These are phyloP conservation scores for Forbesichthys agassizii DNA, from an alignment of 2,113 vertebrate species.

Conservation along the genomic window DNA sequence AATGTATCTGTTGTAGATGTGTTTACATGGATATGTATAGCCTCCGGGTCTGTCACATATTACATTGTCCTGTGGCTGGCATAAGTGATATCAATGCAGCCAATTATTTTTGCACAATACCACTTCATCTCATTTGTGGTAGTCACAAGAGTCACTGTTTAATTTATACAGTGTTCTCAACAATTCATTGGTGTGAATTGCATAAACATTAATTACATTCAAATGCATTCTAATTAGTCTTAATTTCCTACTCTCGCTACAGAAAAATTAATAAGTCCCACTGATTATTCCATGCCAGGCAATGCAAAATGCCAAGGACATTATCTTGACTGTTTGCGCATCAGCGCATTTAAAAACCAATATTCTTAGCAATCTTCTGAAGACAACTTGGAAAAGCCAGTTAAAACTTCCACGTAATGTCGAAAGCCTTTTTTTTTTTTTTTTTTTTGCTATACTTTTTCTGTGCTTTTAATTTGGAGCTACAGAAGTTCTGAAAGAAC, in stretches of 20 bases:
- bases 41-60: neutral
- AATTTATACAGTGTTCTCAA: constrained; percentile 51
- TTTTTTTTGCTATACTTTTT: constrained; percentile 2
- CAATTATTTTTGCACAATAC: constrained; percentile 11
- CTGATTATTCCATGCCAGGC: constrained; percentile 51
- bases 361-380: constrained; percentile 46
- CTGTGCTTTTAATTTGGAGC: neutral
- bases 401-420: constrained; percentile 14
- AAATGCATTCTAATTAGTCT: constrained; percentile 67
- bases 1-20: no score
- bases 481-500: neutral
- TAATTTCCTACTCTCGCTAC: constrained; percentile 50
- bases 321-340: neutral
- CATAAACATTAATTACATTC: constrained; percentile 63
- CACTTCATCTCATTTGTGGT: constrained; percentile 39
- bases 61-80: neutral
- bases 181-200: constrained; percentile 56
- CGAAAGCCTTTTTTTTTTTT: constrained; percentile 8
- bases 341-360: constrained; percentile 31
- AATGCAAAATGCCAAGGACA: constrained; percentile 48
- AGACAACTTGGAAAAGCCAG: constrained; percentile 28
- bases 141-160: constrained; percentile 54
- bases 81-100: constrained; percentile 10
- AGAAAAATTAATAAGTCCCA: constrained; percentile 41
- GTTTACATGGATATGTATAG: neutral